phyloP scores from a whole-genome alignment of 2,797 vertebrate genomes.

The Enteromius argenteus region DNA sequence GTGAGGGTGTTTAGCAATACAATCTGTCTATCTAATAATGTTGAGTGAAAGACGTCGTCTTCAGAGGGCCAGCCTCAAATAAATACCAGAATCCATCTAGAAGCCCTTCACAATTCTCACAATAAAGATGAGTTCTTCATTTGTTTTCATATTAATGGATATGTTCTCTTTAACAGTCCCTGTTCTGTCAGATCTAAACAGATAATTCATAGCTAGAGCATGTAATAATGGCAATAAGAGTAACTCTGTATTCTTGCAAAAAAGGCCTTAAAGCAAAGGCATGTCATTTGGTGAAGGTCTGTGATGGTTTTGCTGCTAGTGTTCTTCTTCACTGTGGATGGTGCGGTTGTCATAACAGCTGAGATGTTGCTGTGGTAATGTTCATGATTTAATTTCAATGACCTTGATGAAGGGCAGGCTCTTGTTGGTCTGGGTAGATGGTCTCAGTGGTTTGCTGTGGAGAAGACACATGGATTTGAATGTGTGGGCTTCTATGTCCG shows the following conservation, averaged over 20 bases:
- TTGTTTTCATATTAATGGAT: constrained; percentile 24
- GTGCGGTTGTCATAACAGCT: background rate
- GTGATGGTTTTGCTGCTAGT: constrained; percentile 3
- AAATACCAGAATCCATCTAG: constrained; percentile 2
- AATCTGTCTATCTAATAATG: constrained; percentile 19
- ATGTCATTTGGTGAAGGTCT: constrained; percentile 11
- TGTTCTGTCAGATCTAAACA: constrained; percentile 18
- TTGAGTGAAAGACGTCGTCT: constrained; percentile 17
- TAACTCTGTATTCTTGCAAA: background rate
- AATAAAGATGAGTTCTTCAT: constrained; percentile 39
- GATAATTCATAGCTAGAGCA: constrained; percentile 18
- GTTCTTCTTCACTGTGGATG: background rate
- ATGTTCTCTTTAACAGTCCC: constrained; percentile 7
- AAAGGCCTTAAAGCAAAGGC: background rate
- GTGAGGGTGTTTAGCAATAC: background rate
- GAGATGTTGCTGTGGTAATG: constrained; percentile 9
- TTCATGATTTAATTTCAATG: constrained; percentile 87
- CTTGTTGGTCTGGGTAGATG: constrained; percentile 80
- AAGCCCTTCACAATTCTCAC: background rate
- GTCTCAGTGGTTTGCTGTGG: constrained; percentile 82
- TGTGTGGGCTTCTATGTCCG: constrained; percentile 4
- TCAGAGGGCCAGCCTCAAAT: constrained; percentile 50
- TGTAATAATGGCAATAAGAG: background rate
- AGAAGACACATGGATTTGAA: constrained; percentile 26
- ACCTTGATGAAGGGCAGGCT: constrained; percentile 92